Percentiles rank a stretch among this genome's conserved stretches.
These are phyloP conservation scores for Pimephales promelas DNA, from an alignment of 2,113 vertebrate species.

Conservation along the genomic window DNA sequence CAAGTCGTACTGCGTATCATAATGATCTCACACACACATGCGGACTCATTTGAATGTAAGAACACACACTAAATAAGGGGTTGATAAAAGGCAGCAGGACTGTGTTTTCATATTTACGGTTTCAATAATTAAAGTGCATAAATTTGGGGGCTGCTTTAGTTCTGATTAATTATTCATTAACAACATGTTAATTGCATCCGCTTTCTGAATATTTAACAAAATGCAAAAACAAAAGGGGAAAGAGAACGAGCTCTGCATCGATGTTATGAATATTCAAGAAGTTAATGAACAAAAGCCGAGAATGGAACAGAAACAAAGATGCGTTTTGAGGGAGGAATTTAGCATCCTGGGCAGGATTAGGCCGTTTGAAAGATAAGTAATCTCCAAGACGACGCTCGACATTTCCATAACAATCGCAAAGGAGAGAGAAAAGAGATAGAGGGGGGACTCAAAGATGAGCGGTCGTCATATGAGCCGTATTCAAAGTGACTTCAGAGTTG, in stretches of 20 bases:
- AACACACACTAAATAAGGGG: conserved; percentile 41
- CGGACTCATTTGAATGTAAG: conserved; percentile 13
- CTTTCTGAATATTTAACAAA: conserved; percentile 90
- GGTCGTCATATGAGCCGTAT: neutral
- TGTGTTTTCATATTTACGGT: conserved; percentile 83
- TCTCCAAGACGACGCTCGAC: conserved; percentile 4
- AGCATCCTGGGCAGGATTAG: conserved; percentile 41
- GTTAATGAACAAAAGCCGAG: conserved; percentile 55
- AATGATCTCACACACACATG: conserved; percentile 26
- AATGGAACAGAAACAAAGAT: conserved; percentile 40
- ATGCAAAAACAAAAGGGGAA: conserved; percentile 76
- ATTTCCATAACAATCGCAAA: conserved; percentile 54
- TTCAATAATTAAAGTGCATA: conserved; percentile 91
- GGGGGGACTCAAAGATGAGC: conserved; percentile 23
- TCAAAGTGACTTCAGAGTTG: conserved; percentile 44
- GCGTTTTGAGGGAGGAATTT: conserved; percentile 23
- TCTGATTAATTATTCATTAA: conserved; percentile 94
- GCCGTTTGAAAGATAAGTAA: conserved; percentile 47
- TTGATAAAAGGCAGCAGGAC: conserved; percentile 51
- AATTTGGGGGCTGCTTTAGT: conserved; percentile 86
- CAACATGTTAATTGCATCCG: conserved; percentile 88
- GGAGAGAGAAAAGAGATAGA: conserved; percentile 32
- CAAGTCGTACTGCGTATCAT: neutral
- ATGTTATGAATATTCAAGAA: conserved; percentile 73
- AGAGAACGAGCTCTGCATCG: conserved; percentile 68